These are phyloP conservation scores for Eurypyga helias DNA, from an alignment of 2,113 vertebrate genomes.

Conservation along the genomic window DNA sequence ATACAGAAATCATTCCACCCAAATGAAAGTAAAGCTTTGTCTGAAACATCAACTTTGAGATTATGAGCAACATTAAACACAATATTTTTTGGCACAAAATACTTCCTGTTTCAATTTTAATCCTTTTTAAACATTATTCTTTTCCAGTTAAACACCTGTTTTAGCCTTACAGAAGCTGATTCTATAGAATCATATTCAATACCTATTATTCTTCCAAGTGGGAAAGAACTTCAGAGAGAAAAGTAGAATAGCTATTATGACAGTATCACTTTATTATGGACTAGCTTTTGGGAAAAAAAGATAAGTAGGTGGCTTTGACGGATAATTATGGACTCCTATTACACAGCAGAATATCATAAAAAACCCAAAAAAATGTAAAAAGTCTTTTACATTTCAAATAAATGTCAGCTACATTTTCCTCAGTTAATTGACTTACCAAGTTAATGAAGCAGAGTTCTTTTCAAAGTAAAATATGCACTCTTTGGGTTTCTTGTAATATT, in stretches of 20 bases:
- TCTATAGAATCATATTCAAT: constrained; percentile 34
- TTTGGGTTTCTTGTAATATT: neutral
- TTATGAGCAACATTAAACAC: constrained; percentile 1
- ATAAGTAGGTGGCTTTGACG: constrained; percentile 19
- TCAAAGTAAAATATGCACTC: neutral
- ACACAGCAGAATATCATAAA: constrained; percentile 32
- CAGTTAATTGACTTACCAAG: neutral
- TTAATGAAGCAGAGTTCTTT: neutral
- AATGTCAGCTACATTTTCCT: neutral
- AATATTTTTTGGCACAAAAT: constrained; percentile 54
- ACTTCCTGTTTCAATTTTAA: constrained; percentile 64
- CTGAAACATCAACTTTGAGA: constrained; percentile 33
- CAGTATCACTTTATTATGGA: constrained; percentile 22
- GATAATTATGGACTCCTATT: constrained; percentile 59
- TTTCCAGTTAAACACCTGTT: constrained; percentile 68
- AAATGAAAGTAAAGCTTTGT: constrained; percentile 75
- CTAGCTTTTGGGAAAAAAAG: constrained; percentile 9
- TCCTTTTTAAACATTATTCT: constrained; percentile 64
- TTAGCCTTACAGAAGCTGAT: constrained; percentile 49
- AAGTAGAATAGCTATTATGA: constrained; percentile 14
- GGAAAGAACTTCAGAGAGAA: constrained; percentile 26
- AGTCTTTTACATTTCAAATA: constrained; percentile 40
- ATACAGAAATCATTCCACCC: constrained; percentile 61
- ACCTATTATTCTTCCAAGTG: constrained; percentile 43
- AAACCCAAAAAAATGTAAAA: constrained; percentile 53